Base-by-base conservation (phyloP, 1,140 invertebrate genomes). In the Ectropis grisescens region DNA sequence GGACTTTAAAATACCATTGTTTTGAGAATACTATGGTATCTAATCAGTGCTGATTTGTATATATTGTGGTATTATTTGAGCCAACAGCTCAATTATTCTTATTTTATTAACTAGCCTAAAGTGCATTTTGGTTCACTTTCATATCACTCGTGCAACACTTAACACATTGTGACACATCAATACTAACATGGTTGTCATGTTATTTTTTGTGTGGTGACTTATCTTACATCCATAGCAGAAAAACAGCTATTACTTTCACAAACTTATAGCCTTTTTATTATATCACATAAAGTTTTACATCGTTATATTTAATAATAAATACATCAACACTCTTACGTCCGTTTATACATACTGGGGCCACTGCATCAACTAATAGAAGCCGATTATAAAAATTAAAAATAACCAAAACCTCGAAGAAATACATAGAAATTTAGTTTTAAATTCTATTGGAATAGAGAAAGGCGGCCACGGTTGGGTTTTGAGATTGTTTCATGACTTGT, bases 211-310 rank as follows among this genome's bases (percentile, higher is more conserved):
- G n/a, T n/a, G n/a, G n/a, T n/a, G n/a, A n/a, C n/a, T n/a, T n/a
- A n/a, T n/a, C n/a, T n/a, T n/a, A n/a, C n/a, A n/a, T 41, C 39
- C 44, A 46, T 43, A 53, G 42, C 46, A 47, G 48, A 38, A 42
- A 42, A 53, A 50, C 41, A 45, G 44, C 28, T 31, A 40, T 48
- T 47, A 44, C 41, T 40, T 47, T 48, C 46, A 47, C 56, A 51
- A 60, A 62, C 41, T 43, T 51, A 52, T 50, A 54, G 43, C 50
- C 48, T 50, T 52, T n/a, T n/a, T 47, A 41, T 37, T 44, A 58
- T 59, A 64, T 60, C 57, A 64, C 60, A 60, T 50, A 47, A 45
- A 47, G 35, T n/a, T 46, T 55, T 51, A 56, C 41, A 47, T 48
- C n/a, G n/a, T n/a, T n/a, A n/a, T n/a, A n/a, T n/a, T n/a, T n/a